Conservation (phyloP, 2,888 invertebrate species). For the Azorinus chamasolen region DNA sequence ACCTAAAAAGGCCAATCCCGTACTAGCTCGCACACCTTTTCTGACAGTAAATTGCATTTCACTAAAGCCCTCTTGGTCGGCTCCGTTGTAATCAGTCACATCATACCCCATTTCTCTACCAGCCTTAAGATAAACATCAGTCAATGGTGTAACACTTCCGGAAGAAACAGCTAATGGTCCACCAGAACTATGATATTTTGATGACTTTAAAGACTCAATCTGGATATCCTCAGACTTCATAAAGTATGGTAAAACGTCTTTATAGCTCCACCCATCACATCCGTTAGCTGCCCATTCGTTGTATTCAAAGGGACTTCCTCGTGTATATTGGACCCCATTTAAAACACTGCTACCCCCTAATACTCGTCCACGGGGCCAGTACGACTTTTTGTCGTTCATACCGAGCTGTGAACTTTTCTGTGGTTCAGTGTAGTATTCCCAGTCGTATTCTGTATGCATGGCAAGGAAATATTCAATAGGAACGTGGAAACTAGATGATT, state of each 20-base stretch:
- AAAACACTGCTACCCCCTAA: constrained; percentile 43
- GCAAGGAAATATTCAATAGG: too few relatives aligned
- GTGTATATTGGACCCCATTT: constrained; percentile 25
- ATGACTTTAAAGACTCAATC: constrained; percentile 63
- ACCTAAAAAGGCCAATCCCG: constrained; percentile 14
- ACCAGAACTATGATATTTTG: constrained; percentile 77
- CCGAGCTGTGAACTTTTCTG: too few relatives aligned
- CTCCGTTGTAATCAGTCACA: constrained; percentile 85
- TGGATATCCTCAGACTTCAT: constrained; percentile 87
- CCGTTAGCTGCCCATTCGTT: constrained; percentile 42
- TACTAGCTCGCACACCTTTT: constrained; percentile 69
- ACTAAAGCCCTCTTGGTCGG: constrained; percentile 42
- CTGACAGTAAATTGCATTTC: constrained; percentile 20
- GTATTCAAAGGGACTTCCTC: constrained; percentile 36
- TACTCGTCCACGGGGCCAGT: constrained; percentile 34
- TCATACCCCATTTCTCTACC: constrained; percentile 89
- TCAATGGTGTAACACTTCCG: constrained; percentile 66
- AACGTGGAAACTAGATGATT: too few relatives aligned
- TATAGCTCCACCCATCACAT: constrained; percentile 90
- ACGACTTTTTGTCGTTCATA: too few relatives aligned
- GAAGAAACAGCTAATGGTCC: constrained; percentile 80
- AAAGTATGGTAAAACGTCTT: constrained; percentile 89
- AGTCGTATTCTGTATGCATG: too few relatives aligned
- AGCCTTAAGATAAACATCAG: constrained; percentile 86
- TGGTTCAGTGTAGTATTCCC: too few relatives aligned